phyloP scores from a whole-genome alignment of 2,888 invertebrate genomes.

The Leptopilina myrica region DNA sequence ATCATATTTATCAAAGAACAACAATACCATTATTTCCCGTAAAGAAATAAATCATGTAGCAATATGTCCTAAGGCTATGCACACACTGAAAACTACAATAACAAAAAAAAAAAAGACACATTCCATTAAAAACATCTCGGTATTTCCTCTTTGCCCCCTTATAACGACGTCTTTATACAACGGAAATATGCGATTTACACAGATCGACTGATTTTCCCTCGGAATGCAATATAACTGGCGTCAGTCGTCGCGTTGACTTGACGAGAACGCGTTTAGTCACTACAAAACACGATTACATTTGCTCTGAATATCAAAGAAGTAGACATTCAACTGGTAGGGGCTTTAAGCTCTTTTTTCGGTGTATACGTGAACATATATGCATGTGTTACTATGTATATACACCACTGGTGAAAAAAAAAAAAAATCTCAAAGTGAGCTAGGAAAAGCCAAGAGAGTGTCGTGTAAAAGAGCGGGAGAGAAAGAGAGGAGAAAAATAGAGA shows the following conservation, averaged over 20 bases:
- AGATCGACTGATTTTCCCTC: constrained; percentile 31
- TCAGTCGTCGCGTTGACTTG: constrained; percentile 28
- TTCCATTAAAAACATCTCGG: background rate
- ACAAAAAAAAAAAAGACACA: no score
- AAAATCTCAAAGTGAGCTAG: constrained; percentile 34
- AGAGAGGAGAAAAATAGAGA: constrained; percentile 12
- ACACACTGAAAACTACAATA: no score
- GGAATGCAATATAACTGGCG: constrained; percentile 34
- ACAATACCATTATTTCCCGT: no score
- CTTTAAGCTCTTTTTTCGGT: constrained; percentile 20
- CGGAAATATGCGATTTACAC: constrained; percentile 14
- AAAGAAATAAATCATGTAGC: no score
- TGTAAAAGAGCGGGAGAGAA: background rate
- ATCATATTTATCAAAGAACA: no score
- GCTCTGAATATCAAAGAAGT: constrained; percentile 37
- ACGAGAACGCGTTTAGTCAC: constrained; percentile 39
- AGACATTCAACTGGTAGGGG: constrained; percentile 38
- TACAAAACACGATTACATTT: constrained; percentile 40
- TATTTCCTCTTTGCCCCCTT: background rate
- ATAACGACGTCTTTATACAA: constrained; percentile 3
- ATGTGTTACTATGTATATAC: background rate
- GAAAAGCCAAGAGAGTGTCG: background rate
- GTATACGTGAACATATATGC: background rate
- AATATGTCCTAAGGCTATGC: no score
- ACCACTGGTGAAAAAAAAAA: background rate